Percentiles rank a stretch among this genome's conserved stretches.
These are phyloP conservation scores for Trigoniulus corallinus DNA, from an alignment of 1,140 invertebrate genomes.

Conservation along the genomic window DNA sequence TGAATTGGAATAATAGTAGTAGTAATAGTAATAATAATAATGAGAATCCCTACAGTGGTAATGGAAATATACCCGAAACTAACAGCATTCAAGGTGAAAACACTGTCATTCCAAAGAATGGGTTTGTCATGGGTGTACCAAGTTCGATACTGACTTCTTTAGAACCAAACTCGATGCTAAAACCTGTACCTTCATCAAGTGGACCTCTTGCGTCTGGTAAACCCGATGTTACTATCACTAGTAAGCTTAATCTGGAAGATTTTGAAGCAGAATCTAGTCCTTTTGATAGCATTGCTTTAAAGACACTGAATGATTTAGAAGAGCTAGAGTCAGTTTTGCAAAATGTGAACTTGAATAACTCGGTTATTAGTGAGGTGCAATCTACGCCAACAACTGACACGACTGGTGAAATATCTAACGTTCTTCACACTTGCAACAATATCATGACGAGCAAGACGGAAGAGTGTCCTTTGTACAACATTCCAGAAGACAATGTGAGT, in stretches of 20 bases:
- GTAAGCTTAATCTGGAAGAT: conserved; percentile 45
- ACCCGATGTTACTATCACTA: not conserved
- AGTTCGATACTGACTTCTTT: not conserved
- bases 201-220: conserved; percentile 4
- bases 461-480: no score
- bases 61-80: no score
- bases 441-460: no score
- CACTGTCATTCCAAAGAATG: no score
- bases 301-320: conserved; percentile 78
- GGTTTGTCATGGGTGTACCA: no score
- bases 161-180: conserved; percentile 5
- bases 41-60: not conserved
- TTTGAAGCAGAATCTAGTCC: conserved; percentile 79
- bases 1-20: not conserved
- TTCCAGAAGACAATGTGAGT: no score
- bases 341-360: not conserved
- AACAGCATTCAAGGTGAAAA: no score
- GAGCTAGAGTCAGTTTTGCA: conserved; percentile 54
- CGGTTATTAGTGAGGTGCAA: not conserved
- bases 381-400: not conserved
- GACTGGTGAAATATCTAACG: no score
- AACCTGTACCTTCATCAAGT: conserved; percentile 7
- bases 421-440: no score
- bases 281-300: conserved; percentile 76
- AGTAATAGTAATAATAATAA: no score